Conservation (phyloP, 2,113 vertebrate species). For the Chlorocebus sabaeus region DNA sequence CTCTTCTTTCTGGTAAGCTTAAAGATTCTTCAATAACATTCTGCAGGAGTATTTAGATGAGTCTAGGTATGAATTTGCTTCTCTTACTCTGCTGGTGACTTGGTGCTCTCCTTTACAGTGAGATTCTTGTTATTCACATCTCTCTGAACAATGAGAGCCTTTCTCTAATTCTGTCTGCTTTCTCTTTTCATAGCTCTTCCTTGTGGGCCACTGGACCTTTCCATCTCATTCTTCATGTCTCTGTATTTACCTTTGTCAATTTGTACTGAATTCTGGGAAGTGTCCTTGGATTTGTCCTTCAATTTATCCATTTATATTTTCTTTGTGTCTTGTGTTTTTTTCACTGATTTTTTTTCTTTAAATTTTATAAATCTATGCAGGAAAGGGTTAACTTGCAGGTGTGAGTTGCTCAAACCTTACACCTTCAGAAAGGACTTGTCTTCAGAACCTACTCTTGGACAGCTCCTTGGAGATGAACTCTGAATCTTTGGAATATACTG, state of each 20-base stretch:
- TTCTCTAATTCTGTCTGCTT: not conserved
- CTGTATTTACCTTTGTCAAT: not conserved
- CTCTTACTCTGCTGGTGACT: not conserved
- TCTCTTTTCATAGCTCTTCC: not conserved
- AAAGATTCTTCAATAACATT: not conserved
- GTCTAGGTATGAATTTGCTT: not conserved
- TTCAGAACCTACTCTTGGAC: conserved; percentile 17
- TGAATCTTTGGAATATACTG: not conserved
- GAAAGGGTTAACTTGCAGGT: not conserved
- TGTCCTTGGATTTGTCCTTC: not conserved
- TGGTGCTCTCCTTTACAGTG: not conserved
- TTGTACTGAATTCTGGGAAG: not conserved
- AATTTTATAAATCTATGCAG: not conserved
- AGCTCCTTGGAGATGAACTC: not conserved
- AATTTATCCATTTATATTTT: not conserved
- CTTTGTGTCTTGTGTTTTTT: not conserved
- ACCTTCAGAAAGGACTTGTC: not conserved
- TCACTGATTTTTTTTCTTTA: not conserved
- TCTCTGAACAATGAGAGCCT: not conserved
- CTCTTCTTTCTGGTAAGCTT: not conserved
- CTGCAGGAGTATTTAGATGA: not conserved
- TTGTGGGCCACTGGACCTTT: not conserved
- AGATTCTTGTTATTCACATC: not conserved
- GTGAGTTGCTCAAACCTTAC: not conserved
- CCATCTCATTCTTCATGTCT: not conserved